Evolutionary conservation across 2,113 vertebrate genomes (phyloP).

Genomic region (Cranoglanis bouderius): DNA sequence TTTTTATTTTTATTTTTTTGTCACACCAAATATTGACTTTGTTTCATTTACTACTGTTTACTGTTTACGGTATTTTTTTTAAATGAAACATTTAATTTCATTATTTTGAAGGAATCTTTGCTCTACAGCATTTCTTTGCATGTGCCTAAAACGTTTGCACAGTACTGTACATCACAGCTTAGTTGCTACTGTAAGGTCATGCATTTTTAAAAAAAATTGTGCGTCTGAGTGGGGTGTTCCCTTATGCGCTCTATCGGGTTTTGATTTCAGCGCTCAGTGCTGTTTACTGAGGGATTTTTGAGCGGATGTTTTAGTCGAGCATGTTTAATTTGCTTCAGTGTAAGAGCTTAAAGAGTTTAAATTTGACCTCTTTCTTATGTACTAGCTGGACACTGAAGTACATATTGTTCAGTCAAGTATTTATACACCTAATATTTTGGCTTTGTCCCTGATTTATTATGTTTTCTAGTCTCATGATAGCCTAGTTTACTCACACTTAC

Average conservation of each 20-base stretch:
- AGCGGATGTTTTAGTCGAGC: not conserved
- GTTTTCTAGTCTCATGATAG: not conserved
- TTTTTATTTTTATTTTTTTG: too few species aligned
- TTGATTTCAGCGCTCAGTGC: not conserved
- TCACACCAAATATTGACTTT: too few species aligned
- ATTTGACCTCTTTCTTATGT: not conserved
- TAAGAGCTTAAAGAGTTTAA: not conserved
- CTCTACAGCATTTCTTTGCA: too few species aligned
- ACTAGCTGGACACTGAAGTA: not conserved
- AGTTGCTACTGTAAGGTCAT: not conserved
- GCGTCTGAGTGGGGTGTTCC: not conserved
- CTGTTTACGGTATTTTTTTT: too few species aligned
- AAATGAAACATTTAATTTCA: too few species aligned
- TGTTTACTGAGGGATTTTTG: not conserved
- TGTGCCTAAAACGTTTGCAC: too few species aligned
- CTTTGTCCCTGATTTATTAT: not conserved
- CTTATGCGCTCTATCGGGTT: not conserved
- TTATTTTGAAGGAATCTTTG: too few species aligned
- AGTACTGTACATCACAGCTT: too few species aligned
- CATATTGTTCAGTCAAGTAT: not conserved
- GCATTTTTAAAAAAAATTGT: not conserved
- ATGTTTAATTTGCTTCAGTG: not conserved
- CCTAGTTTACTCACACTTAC: not conserved
- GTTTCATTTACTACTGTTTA: too few species aligned
- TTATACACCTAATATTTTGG: not conserved